These are phyloP conservation scores for Artibeus jamaicensis DNA, from an alignment of 2,797 vertebrate species.

Conservation along the genomic window DNA sequence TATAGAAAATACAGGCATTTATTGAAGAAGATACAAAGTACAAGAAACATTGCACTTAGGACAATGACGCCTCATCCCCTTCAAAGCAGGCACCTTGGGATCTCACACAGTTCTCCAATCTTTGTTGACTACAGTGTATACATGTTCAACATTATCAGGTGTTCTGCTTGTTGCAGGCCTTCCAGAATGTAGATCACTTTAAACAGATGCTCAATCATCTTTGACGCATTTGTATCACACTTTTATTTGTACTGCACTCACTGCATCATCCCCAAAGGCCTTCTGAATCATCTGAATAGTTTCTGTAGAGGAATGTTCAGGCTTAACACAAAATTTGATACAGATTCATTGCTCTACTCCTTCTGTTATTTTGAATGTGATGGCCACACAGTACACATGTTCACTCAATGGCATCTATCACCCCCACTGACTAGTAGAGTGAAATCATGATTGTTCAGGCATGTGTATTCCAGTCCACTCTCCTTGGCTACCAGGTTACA, in stretches of 20 bases:
- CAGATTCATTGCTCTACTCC: neutral
- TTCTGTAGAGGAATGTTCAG: neutral
- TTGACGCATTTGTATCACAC: neutral
- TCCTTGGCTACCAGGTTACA: neutral
- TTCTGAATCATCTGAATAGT: neutral
- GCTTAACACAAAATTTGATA: neutral
- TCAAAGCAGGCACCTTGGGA: no score
- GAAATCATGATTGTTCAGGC: neutral
- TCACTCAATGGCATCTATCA: neutral
- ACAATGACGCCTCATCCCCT: no score
- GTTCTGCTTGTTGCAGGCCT: neutral
- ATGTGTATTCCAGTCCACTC: neutral
- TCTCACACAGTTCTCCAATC: neutral
- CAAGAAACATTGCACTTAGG: no score
- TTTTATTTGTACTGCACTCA: neutral
- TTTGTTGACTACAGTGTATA: neutral
- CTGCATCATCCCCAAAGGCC: neutral
- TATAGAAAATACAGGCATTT: neutral
- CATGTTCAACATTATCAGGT: neutral
- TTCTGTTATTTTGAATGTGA: neutral
- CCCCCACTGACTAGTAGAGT: neutral
- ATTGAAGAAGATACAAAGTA: neutral
- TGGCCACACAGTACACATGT: neutral
- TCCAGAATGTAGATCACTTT: neutral
- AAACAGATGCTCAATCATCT: neutral